Conservation (phyloP, 2,888 invertebrate species). For the Drosophila tanythrix region DNA sequence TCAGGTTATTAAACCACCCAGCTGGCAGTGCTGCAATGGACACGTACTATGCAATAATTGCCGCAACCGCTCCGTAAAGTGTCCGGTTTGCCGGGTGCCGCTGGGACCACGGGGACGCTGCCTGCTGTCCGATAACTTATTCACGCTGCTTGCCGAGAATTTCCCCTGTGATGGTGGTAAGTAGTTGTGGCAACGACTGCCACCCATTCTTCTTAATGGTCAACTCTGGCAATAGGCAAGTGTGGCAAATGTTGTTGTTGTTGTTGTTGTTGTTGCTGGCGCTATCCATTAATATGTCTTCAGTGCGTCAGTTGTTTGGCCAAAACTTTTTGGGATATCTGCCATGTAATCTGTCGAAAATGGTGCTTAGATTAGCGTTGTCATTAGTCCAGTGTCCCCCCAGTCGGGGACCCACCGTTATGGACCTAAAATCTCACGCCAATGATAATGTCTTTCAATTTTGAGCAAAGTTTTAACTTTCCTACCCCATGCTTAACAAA, state of each 20-base stretch:
- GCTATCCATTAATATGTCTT: slow-evolving; percentile 60
- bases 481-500: neutral
- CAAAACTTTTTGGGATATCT: slow-evolving; percentile 50
- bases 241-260: slow-evolving; percentile 25
- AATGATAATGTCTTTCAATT: slow-evolving; percentile 32
- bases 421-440: slow-evolving; percentile 19
- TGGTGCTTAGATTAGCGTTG: slow-evolving; percentile 68
- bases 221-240: slow-evolving; percentile 18
- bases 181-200: slow-evolving; percentile 29
- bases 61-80: slow-evolving; percentile 85
- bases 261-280: neutral
- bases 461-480: slow-evolving; percentile 25
- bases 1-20: slow-evolving; percentile 85
- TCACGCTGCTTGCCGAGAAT: slow-evolving; percentile 84
- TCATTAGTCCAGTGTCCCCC: slow-evolving; percentile 59
- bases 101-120: slow-evolving; percentile 85
- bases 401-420: slow-evolving; percentile 9
- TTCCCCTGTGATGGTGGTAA: slow-evolving; percentile 84
- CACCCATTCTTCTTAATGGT: slow-evolving; percentile 12
- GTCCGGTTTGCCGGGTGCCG: slow-evolving; percentile 85
- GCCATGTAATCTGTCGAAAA: slow-evolving; percentile 43
- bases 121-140: slow-evolving; percentile 85
- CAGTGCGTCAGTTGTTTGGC: slow-evolving; percentile 53
- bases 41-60: slow-evolving; percentile 85
- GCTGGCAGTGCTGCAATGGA: slow-evolving; percentile 86